phyloP scores from a whole-genome alignment of 2,113 vertebrate genomes.

The Chiloscyllium plagiosum region DNA sequence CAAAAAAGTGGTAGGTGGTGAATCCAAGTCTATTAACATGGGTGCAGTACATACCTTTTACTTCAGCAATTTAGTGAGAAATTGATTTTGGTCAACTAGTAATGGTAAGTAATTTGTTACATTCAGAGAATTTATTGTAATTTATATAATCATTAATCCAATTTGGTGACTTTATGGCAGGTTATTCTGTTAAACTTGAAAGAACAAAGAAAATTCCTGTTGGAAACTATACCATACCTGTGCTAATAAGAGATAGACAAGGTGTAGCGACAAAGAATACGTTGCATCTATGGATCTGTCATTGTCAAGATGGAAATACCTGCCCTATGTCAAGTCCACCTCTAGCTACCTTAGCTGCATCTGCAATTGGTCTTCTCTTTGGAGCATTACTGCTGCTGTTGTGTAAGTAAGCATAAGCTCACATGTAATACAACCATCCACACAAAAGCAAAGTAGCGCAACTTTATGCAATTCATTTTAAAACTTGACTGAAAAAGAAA shows the following conservation, averaged over 20 bases:
- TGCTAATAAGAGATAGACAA: constrained; percentile 63
- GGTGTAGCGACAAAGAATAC: constrained; percentile 42
- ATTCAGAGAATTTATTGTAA: neutral
- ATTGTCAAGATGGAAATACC: constrained; percentile 44
- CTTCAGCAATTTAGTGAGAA: neutral
- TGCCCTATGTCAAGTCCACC: constrained; percentile 39
- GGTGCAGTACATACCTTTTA: neutral
- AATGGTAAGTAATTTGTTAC: neutral
- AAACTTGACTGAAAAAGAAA: neutral
- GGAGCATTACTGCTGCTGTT: constrained; percentile 52
- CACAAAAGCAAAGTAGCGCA: neutral
- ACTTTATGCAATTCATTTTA: neutral
- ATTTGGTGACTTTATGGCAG: constrained; percentile 41
- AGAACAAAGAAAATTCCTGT: constrained; percentile 49
- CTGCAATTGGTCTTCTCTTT: constrained; percentile 49
- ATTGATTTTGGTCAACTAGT: constrained; percentile 39
- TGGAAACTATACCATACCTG: constrained; percentile 56
- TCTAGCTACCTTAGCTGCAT: constrained; percentile 41
- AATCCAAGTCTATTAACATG: neutral
- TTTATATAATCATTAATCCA: neutral
- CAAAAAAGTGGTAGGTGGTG: constrained; percentile 48
- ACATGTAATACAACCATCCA: neutral
- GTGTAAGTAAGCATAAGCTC: constrained; percentile 52
- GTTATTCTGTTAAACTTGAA: constrained; percentile 50
- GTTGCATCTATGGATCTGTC: constrained; percentile 54